Conservation (phyloP, 1,140 invertebrate genomes). For the Atta cephalotes region DNA sequence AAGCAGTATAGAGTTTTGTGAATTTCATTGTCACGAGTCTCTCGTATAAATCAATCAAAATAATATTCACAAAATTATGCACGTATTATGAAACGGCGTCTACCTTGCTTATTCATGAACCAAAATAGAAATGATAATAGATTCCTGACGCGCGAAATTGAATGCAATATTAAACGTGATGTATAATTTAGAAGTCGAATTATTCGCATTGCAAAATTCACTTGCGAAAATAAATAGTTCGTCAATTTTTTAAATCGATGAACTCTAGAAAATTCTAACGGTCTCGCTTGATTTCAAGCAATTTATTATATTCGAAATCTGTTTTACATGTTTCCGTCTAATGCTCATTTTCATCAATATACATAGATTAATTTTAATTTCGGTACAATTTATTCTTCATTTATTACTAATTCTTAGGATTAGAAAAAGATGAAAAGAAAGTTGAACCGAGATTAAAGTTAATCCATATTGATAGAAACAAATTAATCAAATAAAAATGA, state of each 20-base stretch:
- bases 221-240: background rate
- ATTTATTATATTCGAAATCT: background rate
- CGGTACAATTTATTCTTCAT: too few relatives aligned
- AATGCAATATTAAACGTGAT: background rate
- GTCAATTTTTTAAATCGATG: background rate
- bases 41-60: conserved; percentile 8
- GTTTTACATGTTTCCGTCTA: background rate
- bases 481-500: background rate
- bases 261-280: background rate
- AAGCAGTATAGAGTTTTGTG: background rate
- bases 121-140: background rate
- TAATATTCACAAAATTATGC: background rate
- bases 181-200: background rate
- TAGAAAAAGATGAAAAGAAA: too few relatives aligned
- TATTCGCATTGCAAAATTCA: background rate
- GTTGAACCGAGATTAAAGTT: too few relatives aligned
- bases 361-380: too few relatives aligned
- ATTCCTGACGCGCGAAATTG: background rate
- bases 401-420: too few relatives aligned
- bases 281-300: background rate
- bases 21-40: background rate
- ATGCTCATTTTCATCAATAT: too few relatives aligned
- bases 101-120: background rate
- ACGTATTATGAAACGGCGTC: background rate
- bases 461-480: too few relatives aligned